Evolutionary conservation across 2,797 vertebrate species (phyloP).

Genomic region (Pangasius krempfi): DNA sequence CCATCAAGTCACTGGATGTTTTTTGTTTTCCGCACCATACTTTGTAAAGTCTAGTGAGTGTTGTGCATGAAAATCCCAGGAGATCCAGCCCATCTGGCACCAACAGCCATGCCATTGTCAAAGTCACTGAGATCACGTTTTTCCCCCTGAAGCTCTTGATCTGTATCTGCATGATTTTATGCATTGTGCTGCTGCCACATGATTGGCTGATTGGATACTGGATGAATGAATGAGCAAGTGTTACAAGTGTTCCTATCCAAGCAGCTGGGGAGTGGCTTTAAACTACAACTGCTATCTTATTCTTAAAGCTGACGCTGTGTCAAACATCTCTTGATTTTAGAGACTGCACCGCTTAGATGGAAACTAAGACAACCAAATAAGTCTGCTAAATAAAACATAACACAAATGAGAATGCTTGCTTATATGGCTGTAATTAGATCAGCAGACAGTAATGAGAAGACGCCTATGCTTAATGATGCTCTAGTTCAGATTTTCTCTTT

Average conservation of each 20-base stretch:
- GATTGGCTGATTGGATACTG: background rate
- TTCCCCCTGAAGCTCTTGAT: background rate
- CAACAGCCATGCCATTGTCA: background rate
- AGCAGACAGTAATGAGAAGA: conserved; percentile 38
- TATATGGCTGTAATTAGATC: conserved; percentile 17
- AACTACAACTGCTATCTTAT: background rate
- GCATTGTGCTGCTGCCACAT: background rate
- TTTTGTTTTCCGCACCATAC: background rate
- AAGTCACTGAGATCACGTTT: background rate
- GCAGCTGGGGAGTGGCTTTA: background rate
- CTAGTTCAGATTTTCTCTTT: conserved; percentile 15
- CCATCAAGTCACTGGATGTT: background rate
- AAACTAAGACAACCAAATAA: background rate
- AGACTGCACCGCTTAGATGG: background rate
- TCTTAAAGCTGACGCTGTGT: background rate
- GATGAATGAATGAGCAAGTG: background rate
- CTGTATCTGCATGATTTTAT: background rate
- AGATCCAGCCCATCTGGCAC: background rate
- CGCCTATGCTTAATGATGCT: conserved; percentile 39
- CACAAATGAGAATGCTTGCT: conserved; percentile 41
- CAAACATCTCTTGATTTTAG: background rate
- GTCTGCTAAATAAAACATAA: conserved; percentile 37
- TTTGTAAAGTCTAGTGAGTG: background rate
- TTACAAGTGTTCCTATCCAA: background rate
- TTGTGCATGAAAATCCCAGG: background rate